A percentile compares a stretch with the other conserved stretches of the same genome.
Conservation (phyloP, 2,113 vertebrate species). For the Datnioides undecimradiatus region DNA sequence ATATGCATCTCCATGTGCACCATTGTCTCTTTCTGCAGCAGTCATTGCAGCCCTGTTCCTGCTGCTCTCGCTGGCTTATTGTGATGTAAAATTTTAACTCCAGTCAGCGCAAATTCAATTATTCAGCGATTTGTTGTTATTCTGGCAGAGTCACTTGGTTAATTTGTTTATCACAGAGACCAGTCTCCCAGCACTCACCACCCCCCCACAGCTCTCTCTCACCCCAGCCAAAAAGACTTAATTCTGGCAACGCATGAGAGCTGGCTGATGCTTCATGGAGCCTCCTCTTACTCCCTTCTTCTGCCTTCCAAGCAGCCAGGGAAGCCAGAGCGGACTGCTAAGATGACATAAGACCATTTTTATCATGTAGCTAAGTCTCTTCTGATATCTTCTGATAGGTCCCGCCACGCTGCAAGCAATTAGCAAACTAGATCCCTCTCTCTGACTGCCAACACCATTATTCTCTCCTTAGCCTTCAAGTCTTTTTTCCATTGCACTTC, state of each 20-base stretch:
- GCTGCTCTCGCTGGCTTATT: constrained; percentile 7
- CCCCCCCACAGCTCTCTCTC: constrained; percentile 20
- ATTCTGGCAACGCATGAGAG: constrained; percentile 60
- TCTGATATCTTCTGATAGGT: constrained; percentile 20
- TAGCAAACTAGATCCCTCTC: neutral
- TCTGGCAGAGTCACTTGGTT: constrained; percentile 63
- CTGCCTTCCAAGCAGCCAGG: constrained; percentile 24
- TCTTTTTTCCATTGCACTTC: neutral
- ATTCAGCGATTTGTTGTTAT: constrained; percentile 62
- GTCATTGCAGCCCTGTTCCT: constrained; percentile 14
- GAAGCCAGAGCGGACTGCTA: constrained; percentile 41
- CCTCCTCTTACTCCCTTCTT: constrained; percentile 34
- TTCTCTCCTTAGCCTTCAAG: constrained; percentile 3
- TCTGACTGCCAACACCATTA: neutral
- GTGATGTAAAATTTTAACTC: constrained; percentile 48
- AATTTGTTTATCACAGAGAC: constrained; percentile 74
- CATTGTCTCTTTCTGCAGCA: neutral
- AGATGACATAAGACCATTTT: constrained; percentile 48
- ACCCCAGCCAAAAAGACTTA: constrained; percentile 53
- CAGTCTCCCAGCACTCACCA: constrained; percentile 27
- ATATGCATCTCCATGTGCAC: neutral
- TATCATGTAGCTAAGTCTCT: constrained; percentile 31
- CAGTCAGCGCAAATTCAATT: constrained; percentile 60
- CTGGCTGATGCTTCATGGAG: constrained; percentile 49
- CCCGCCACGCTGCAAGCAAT: constrained; percentile 19